A percentile compares a stretch with the other conserved stretches of the same genome.
These are phyloP conservation scores for Cynopterus brachyotis DNA, from an alignment of 2,113 vertebrate genomes.

Conservation along the genomic window DNA sequence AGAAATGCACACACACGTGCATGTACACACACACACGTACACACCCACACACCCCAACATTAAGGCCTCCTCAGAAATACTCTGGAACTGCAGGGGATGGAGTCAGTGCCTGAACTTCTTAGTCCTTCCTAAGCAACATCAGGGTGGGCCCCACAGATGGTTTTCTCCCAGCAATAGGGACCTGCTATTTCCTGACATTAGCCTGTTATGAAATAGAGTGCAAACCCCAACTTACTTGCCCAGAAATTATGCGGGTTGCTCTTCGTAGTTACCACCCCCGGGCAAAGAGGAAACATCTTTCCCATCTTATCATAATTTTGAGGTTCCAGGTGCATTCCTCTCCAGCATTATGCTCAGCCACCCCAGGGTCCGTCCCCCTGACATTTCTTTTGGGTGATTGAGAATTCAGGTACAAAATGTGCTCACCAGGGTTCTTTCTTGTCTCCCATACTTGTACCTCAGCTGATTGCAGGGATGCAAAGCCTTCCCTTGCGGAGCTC, in stretches of 20 bases:
- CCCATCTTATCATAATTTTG: neutral
- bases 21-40: neutral
- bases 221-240: neutral
- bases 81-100: neutral
- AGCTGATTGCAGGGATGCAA: rapidly evolving
- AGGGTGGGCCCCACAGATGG: neutral
- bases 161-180: neutral
- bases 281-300: neutral
- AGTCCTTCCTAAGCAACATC: neutral
- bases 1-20: neutral
- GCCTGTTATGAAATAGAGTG: neutral
- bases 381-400: neutral
- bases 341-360: neutral
- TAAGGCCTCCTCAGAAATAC: neutral
- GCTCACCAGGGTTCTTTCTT: no score
- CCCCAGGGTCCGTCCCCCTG: neutral
- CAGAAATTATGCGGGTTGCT: neutral
- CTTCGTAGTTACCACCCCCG: neutral
- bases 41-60: neutral
- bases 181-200: neutral
- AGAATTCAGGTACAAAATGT: neutral
- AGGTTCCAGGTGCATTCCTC: neutral
- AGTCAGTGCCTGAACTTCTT: neutral
- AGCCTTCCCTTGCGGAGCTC: no score
- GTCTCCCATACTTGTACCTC: rapidly evolving